Base-by-base conservation (phyloP, 1,140 invertebrate species). In the Diachasmimorpha longicaudata region DNA sequence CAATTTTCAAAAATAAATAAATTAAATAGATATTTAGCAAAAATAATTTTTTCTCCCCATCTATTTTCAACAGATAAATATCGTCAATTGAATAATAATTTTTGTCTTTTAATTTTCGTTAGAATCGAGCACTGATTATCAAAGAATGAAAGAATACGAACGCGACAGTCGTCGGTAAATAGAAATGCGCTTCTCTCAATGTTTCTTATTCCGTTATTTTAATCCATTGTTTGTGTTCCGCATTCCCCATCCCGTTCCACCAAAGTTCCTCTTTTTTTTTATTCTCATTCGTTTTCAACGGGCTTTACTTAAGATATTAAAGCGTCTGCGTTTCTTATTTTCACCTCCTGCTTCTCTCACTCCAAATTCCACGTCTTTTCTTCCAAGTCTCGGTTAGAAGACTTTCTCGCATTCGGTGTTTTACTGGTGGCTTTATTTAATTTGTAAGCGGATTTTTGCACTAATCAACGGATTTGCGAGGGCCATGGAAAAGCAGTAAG, bases 391-490 rank as follows among this genome's bases (percentile, higher is more conserved):
- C 74, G 77, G 70, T 67, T 23, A 25, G 16, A 63, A 72, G 48
- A 58, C 48, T 37, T 36, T 75, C 73, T 39, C 44, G 52, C 19
- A 21, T 72, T 68, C 75, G 76, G 77, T 84, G 81, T 83, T 84
- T 81, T 82, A 79, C 82, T 63, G 76, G 78, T 76, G 80, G 83
- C 74, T 83, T 83, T 85, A 87, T 87, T 88, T 89, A 89, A 88
- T 89, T 88, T 88, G 86, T 88, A 89, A 88, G 84, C 85, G 85
- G 84, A 88, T 89, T 89, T 89, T 88, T 88, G 85, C 85, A 85
- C 86, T 89, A 88, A 89, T 88, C 87, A 89, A 85, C 86, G 85
- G 85, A 86, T 86, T 88, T 87, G 87, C 87, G 85, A 82, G 85
- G 78, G 76, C 81, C 74, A 76, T 71, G n/a, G 69, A 63, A 77